Evolutionary conservation across 2,888 invertebrate species (phyloP).

Genomic region (Cyclophora albipunctata): DNA sequence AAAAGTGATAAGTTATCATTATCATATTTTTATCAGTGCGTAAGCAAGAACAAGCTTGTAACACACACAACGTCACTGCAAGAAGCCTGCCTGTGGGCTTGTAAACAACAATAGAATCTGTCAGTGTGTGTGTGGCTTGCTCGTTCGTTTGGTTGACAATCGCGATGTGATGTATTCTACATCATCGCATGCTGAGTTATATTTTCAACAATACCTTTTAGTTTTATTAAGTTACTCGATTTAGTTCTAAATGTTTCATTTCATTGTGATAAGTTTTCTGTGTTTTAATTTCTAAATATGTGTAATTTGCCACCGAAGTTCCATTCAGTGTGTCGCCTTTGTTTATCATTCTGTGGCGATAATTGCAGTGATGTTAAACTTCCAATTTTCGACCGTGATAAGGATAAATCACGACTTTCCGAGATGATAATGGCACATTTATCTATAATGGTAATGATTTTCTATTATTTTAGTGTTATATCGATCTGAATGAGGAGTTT

Average conservation of each 20-base stretch:
- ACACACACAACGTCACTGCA: slow-evolving; percentile 33
- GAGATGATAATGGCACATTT: slow-evolving; percentile 86
- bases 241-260: slow-evolving; percentile 74
- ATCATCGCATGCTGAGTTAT: slow-evolving; percentile 74
- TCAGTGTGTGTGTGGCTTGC: slow-evolving; percentile 70
- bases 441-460: slow-evolving; percentile 82
- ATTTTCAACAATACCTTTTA: slow-evolving; percentile 70
- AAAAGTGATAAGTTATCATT: slow-evolving; percentile 49
- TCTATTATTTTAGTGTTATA: slow-evolving; percentile 35
- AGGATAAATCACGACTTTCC: slow-evolving; percentile 79
- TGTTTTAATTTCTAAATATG: slow-evolving; percentile 82
- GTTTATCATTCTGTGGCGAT: slow-evolving; percentile 86
- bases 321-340: slow-evolving; percentile 95
- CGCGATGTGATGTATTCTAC: slow-evolving; percentile 75
- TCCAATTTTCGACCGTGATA: slow-evolving; percentile 85
- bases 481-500: slow-evolving; percentile 48
- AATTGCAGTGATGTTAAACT: slow-evolving; percentile 83
- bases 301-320: slow-evolving; percentile 94
- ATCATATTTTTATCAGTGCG: slow-evolving; percentile 67
- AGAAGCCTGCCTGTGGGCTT: slow-evolving; percentile 47
- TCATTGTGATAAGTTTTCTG: slow-evolving; percentile 67
- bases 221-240: slow-evolving; percentile 68
- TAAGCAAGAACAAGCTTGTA: slow-evolving; percentile 55
- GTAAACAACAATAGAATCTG: slow-evolving; percentile 59
- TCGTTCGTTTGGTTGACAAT: slow-evolving; percentile 73